phyloP scores from a whole-genome alignment of 2,113 vertebrate species.

The Pontoporia blainvillei region DNA sequence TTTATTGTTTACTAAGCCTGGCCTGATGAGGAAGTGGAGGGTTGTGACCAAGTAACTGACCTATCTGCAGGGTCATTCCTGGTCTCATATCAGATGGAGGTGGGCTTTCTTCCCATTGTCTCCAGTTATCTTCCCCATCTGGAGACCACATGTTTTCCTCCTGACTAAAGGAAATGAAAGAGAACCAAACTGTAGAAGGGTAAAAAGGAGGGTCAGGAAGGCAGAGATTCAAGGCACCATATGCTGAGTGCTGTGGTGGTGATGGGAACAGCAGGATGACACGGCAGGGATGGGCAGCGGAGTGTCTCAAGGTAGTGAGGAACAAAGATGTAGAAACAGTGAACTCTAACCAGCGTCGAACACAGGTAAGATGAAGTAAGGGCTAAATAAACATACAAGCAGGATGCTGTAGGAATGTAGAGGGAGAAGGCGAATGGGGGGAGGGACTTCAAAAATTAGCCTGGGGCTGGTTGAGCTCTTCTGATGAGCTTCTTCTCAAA shows the following conservation, averaged over 20 bases:
- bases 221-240: background rate
- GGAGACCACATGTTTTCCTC: background rate
- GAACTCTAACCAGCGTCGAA: background rate
- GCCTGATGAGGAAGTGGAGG: background rate
- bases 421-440: background rate
- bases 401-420: background rate
- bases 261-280: background rate
- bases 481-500: background rate
- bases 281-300: background rate
- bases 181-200: background rate
- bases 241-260: background rate
- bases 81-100: background rate
- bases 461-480: background rate
- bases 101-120: background rate
- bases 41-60: background rate
- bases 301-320: background rate
- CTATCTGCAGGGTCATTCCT: background rate
- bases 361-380: background rate
- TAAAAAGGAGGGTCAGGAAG: background rate
- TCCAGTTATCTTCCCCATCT: background rate
- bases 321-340: background rate
- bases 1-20: no score
- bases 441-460: background rate
- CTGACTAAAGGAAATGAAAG: background rate
- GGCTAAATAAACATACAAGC: background rate